These are phyloP conservation scores for Eristalis intricaria DNA, from an alignment of 2,888 invertebrate genomes.

Conservation along the genomic window DNA sequence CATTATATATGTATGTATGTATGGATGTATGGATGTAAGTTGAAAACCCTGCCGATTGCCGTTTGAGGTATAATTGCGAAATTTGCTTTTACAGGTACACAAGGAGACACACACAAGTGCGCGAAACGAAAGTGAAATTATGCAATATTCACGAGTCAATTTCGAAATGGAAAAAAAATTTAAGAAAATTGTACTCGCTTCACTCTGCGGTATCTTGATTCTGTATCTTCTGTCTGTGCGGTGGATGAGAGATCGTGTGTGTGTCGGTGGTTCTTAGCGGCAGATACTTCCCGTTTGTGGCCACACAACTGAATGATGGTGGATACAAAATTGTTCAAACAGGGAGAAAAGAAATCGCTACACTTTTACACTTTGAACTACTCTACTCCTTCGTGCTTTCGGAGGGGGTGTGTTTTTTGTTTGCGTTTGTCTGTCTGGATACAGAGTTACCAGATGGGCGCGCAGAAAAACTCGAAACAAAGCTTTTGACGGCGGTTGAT, in stretches of 20 bases:
- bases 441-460: not conserved
- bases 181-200: not conserved
- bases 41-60: not conserved
- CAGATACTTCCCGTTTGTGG: not conserved
- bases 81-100: slow-evolving; percentile 1
- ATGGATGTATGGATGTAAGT: not conserved
- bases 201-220: not conserved
- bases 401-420: not conserved
- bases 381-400: not conserved
- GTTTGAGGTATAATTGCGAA: not conserved
- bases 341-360: not conserved
- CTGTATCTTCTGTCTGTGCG: not conserved
- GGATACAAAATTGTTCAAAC: not conserved
- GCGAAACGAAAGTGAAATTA: not conserved
- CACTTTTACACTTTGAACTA: not conserved
- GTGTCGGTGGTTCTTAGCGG: not conserved
- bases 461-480: too few relatives aligned
- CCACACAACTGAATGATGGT: not conserved
- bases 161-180: not conserved
- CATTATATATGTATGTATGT: slow-evolving; percentile 31
- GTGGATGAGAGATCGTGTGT: not conserved
- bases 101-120: not conserved
- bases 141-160: not conserved
- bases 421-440: not conserved
- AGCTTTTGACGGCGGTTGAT: too few relatives aligned